These are phyloP conservation scores for Zeus faber DNA, from an alignment of 2,113 vertebrate species.

Conservation along the genomic window DNA sequence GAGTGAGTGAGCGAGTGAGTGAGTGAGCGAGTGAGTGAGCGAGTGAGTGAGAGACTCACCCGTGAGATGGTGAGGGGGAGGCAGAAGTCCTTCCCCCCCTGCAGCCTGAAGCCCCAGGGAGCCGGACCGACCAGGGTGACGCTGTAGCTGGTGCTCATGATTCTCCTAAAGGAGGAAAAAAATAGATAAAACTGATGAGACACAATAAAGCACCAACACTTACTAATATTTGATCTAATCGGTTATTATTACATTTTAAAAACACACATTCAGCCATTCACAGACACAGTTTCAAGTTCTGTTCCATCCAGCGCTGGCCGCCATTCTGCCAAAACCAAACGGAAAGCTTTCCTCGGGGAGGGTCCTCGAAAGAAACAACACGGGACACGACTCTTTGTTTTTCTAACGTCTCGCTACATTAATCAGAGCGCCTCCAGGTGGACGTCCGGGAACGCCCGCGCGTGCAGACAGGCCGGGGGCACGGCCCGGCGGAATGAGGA, in stretches of 20 bases:
- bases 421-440: too few relatives aligned
- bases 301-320: too few relatives aligned
- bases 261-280: too few relatives aligned
- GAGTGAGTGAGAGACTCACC: slow-evolving; percentile 72
- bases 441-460: too few relatives aligned
- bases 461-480: background rate
- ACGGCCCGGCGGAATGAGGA: background rate
- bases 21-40: slow-evolving; percentile 8
- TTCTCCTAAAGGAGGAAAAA: slow-evolving; percentile 49
- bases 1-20: slow-evolving; percentile 14
- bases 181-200: background rate
- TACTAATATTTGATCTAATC: too few relatives aligned
- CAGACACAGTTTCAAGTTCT: too few relatives aligned
- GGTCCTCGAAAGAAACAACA: too few relatives aligned
- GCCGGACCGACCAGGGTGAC: slow-evolving; percentile 88
- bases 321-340: slow-evolving; percentile 25
- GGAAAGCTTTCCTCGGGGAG: slow-evolving; percentile 23
- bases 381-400: too few relatives aligned
- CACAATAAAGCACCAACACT: too few relatives aligned
- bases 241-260: too few relatives aligned
- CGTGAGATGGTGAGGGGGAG: slow-evolving; percentile 93
- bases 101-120: slow-evolving; percentile 97
- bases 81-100: slow-evolving; percentile 98
- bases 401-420: too few relatives aligned
- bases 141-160: slow-evolving; percentile 93